Base-by-base conservation (phyloP, 2,113 vertebrate genomes). In the Ardeotis arabs region DNA sequence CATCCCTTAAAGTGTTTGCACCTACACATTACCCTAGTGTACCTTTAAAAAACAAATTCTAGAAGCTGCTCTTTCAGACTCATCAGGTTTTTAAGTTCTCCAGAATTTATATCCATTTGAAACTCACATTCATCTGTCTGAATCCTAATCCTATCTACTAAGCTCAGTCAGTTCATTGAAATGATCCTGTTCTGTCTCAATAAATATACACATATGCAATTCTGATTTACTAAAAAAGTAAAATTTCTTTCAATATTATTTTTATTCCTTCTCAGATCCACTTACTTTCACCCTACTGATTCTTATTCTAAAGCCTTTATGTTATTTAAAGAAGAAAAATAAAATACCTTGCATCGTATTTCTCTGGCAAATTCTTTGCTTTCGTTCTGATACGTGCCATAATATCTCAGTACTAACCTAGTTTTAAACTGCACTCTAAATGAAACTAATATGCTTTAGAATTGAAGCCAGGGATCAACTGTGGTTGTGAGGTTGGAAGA, bases 301-400 rank as follows among this genome's bases (percentile, higher is more conserved):
- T 77, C n/a, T 37, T 68, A 15, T 44, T 93, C 44, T 84, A 94
- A 95, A 96, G 95, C 20, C 60, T 87, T 52, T 87, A 78, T 50
- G 47, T 89, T 93, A 87, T 79, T 96, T 90, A 82, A 69, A 60
- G 49, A 74, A 72, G 78, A 90, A 93, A 93, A 93, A 87, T 67
- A 15, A 89, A 95, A 87, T 93, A 93, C 16, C 47, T 69, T 56
- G 23, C n/a, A 72, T 5, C 20, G 12, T 69, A 28, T 94, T 70
- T 76, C 14, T 68, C 35, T 81, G 58, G 25, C 39, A 96, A 96
- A 90, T 76, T 88, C n/a, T 75, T 95, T 83, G 29, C 45, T 95
- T 85, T 94, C 17, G 21, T 68, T 84, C 15, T 14, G 14, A 63
- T 66, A 80, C 14, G 52, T 85, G 47, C 17, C 67, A 33, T 81